These are phyloP conservation scores for Parus major DNA, from an alignment of 2,113 vertebrate species.

Conservation along the genomic window DNA sequence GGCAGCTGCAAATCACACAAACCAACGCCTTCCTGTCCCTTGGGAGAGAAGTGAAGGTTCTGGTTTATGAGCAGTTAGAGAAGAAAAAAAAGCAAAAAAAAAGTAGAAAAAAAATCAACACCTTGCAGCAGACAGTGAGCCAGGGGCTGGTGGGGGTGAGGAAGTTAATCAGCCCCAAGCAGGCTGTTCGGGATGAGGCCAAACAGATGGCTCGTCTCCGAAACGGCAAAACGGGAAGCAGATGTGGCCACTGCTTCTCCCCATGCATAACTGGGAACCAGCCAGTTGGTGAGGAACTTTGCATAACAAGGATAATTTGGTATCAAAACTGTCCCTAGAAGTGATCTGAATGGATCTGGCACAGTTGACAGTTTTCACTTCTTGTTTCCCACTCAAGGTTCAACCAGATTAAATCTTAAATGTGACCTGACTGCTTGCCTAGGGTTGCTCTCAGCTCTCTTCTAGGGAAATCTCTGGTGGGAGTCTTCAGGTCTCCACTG, in stretches of 20 bases:
- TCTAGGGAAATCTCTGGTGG: not conserved
- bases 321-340: slow-evolving; percentile 81
- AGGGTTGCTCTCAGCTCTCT: not conserved
- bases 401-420: slow-evolving; percentile 39
- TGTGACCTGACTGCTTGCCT: slow-evolving; percentile 2
- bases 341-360: slow-evolving; percentile 82
- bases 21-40: slow-evolving; percentile 72
- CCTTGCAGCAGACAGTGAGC: slow-evolving; percentile 74
- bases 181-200: slow-evolving; percentile 71
- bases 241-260: slow-evolving; percentile 82
- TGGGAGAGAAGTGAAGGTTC: slow-evolving; percentile 68
- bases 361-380: slow-evolving; percentile 88
- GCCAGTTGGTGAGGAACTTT: slow-evolving; percentile 85
- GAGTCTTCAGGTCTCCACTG: fast-evolving
- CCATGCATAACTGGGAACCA: slow-evolving; percentile 86
- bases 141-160: slow-evolving; percentile 57
- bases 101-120: slow-evolving; percentile 59
- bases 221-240: slow-evolving; percentile 89
- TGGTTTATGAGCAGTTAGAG: slow-evolving; percentile 65
- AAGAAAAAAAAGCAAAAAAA: slow-evolving; percentile 26
- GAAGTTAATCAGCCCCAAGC: slow-evolving; percentile 74
- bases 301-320: slow-evolving; percentile 94
- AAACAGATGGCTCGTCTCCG: slow-evolving; percentile 84
- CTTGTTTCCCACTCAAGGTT: slow-evolving; percentile 81
- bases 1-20: slow-evolving; percentile 52